Conservation (phyloP, 2,113 vertebrate species). For the Heteronetta atricapilla region DNA sequence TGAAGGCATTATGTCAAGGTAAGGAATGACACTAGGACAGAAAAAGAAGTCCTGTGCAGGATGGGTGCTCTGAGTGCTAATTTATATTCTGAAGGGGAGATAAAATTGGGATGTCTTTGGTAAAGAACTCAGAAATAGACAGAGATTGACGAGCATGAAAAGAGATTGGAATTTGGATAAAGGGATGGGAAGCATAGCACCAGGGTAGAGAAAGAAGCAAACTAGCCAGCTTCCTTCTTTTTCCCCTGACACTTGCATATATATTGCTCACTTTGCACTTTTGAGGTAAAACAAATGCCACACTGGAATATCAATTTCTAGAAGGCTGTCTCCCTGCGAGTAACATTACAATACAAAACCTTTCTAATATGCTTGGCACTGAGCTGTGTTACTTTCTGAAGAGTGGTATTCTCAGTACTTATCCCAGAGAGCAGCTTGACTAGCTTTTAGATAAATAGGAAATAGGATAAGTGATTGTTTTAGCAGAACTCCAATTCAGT, state of each 20-base stretch:
- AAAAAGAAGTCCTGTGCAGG: not conserved
- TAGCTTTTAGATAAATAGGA: not conserved
- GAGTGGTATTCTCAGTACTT: not conserved
- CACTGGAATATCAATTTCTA: conserved; percentile 28
- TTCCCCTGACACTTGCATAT: not conserved
- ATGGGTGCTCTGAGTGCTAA: not conserved
- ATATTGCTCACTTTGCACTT: not conserved
- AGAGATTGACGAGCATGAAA: not conserved
- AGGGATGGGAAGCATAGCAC: not conserved
- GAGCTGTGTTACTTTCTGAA: not conserved
- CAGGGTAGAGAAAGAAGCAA: not conserved
- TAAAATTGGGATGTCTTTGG: not conserved
- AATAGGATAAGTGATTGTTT: not conserved
- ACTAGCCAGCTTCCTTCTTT: not conserved
- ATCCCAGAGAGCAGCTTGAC: not conserved
- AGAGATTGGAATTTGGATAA: not conserved
- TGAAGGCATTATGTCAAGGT: not conserved
- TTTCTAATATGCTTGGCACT: not conserved
- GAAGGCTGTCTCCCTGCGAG: not conserved
- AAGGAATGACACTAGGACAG: not conserved
- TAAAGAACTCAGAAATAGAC: not conserved
- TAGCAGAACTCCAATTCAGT: conserved; percentile 2
- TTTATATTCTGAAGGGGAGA: not conserved
- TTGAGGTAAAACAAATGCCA: not conserved
- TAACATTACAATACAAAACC: not conserved